phyloP scores from a whole-genome alignment of 2,113 vertebrate genomes.

The Lasiurus cinereus region DNA sequence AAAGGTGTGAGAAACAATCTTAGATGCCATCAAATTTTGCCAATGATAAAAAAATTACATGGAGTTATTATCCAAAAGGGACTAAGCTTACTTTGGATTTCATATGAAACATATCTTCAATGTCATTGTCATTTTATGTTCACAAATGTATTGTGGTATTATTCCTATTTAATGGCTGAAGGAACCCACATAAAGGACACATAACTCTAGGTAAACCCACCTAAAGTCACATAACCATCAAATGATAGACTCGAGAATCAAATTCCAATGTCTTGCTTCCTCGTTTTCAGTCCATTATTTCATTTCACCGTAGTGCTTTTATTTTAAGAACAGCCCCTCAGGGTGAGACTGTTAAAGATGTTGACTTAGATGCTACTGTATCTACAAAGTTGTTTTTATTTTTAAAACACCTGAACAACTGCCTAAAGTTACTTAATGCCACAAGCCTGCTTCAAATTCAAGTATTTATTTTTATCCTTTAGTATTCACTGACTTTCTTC shows the following conservation, averaged over 20 bases:
- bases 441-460: neutral
- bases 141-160: neutral
- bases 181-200: neutral
- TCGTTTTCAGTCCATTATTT: neutral
- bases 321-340: neutral
- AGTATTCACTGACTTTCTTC: neutral
- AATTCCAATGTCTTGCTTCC: neutral
- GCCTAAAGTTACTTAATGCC: neutral
- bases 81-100: neutral
- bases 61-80: neutral
- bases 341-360: neutral
- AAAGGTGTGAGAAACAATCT: neutral
- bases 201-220: neutral
- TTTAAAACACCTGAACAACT: neutral
- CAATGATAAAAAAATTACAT: neutral
- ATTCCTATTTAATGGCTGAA: neutral
- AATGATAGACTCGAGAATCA: neutral
- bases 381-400: neutral
- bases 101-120: neutral
- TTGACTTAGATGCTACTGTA: neutral
- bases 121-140: neutral
- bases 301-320: neutral
- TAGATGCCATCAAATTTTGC: neutral
- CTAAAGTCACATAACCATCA: neutral
- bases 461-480: conserved; percentile 7